Evolutionary conservation across 2,797 vertebrate species (phyloP), one percentile per base, ranked within the genome.

Genomic region (Oreortyx pictus): DNA sequence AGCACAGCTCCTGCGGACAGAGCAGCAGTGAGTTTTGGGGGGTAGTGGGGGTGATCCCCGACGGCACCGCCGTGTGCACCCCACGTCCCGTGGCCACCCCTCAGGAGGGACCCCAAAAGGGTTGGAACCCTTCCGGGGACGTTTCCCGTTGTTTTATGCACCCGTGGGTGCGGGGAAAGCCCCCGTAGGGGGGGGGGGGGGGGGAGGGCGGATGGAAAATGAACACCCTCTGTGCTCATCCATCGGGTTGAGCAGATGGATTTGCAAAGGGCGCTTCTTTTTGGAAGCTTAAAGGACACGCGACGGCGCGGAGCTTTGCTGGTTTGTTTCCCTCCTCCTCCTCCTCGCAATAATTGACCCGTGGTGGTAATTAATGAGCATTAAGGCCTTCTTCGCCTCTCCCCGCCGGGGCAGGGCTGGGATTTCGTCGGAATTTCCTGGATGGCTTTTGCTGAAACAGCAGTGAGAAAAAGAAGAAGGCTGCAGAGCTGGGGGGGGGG

Each of bases 391-490:
- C n/a, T 18, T 19, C 24, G 94, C 29, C 91, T 86, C 79, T 94
- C 90, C 72, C 62, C 0, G 5, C 68, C 1, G 0, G 41, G 84
- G 88, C 92, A 91, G 77, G 75, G 78, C 82, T 3, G 9, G 90
- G 92, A 87, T 92, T 93, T 74, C 39, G 37, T 76, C 2, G 70
- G 94, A 93, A 96, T 96, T 96, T 95, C 96, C 96, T 96, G 96
- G 93, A 83, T 59, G 0, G 6, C 79, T 94, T 92, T 92, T 93
- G 86, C 86, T 95, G 95, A 94, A 96, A 64, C 57, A 84, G 89
- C 86, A 87, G 20, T 14, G 72, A n/a, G 37, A 35, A 57, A 60
- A 39, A 70, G 39, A n/a, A 54, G 29, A 39, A 62, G 43, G 5
- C 67, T 79, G 61, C 41, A 88, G 83, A 41, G 7, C n/a, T 39